phyloP scores from a whole-genome alignment of 2,888 invertebrate species.

The Margaritifera margaritifera region DNA sequence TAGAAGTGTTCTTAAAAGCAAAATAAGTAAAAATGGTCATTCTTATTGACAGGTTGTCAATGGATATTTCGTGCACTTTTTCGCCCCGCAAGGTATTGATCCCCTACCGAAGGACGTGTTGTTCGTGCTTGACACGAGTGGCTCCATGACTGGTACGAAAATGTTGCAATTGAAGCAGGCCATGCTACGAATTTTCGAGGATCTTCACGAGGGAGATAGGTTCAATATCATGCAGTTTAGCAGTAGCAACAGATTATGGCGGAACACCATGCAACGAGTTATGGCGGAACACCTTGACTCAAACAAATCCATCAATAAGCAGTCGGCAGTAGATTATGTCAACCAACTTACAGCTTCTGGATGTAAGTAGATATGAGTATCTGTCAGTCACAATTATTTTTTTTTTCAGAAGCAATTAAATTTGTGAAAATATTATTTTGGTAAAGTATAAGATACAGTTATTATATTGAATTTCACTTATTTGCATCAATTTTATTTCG shows the following conservation, averaged over 20 bases:
- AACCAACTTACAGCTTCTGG: slow-evolving; percentile 12
- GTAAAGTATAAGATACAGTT: no score
- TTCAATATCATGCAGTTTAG: slow-evolving; percentile 45
- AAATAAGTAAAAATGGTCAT: no score
- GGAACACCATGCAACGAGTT: slow-evolving; percentile 13
- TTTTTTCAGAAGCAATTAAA: no score
- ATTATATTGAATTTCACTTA: no score
- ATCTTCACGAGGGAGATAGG: slow-evolving; percentile 39
- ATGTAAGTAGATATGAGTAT: slow-evolving; percentile 18
- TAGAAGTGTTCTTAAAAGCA: no score
- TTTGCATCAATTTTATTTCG: no score
- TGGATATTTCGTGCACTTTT: slow-evolving; percentile 86
- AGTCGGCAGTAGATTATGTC: slow-evolving; percentile 14
- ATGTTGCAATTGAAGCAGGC: slow-evolving; percentile 77
- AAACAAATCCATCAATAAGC: slow-evolving; percentile 3
- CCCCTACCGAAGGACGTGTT: slow-evolving; percentile 78
- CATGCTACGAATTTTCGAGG: slow-evolving; percentile 36
- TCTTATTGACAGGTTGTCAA: slow-evolving; percentile 65
- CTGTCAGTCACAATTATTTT: background rate
- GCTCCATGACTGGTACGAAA: slow-evolving; percentile 83
- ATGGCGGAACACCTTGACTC: background rate
- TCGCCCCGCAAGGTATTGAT: slow-evolving; percentile 77
- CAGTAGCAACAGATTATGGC: slow-evolving; percentile 17
- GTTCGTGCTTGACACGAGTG: slow-evolving; percentile 84
- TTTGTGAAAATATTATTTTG: no score